Conservation (phyloP, 1,140 invertebrate genomes). For the Zaprionus gabonicus region DNA sequence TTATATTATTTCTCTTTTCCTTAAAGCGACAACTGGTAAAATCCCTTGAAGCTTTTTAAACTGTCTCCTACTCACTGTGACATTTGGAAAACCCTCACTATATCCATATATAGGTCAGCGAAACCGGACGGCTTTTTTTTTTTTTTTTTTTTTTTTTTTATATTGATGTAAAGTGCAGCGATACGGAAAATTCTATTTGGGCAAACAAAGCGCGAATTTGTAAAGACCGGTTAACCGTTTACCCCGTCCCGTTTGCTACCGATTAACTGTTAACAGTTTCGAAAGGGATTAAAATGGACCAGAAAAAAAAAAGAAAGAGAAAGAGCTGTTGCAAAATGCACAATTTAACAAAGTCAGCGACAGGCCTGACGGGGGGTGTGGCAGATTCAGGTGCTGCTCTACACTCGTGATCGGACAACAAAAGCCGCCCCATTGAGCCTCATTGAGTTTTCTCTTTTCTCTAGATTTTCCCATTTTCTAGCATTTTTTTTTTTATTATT, state of each 20-base stretch:
- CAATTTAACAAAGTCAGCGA: conserved; percentile 51
- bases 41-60: neutral
- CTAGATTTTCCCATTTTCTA: neutral
- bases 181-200: conserved; percentile 64
- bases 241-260: neutral
- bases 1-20: no score
- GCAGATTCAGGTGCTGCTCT: conserved; percentile 61
- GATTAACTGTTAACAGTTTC: conserved; percentile 17
- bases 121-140: conserved; percentile 5
- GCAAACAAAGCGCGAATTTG: conserved; percentile 44
- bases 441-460: conserved; percentile 4
- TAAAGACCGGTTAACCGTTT: conserved; percentile 34
- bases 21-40: no score
- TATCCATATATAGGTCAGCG: neutral
- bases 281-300: conserved; percentile 55
- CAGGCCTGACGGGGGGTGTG: conserved; percentile 15
- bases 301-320: conserved; percentile 23
- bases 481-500: conserved; percentile 4
- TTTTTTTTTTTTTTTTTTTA: conserved; percentile 1
- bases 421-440: conserved; percentile 30
- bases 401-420: conserved; percentile 31
- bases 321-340: conserved; percentile 64
- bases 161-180: conserved; percentile 38
- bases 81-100: neutral
- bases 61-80: neutral